Conservation (phyloP, 1,140 invertebrate genomes). For the Habropoda laboriosa region DNA sequence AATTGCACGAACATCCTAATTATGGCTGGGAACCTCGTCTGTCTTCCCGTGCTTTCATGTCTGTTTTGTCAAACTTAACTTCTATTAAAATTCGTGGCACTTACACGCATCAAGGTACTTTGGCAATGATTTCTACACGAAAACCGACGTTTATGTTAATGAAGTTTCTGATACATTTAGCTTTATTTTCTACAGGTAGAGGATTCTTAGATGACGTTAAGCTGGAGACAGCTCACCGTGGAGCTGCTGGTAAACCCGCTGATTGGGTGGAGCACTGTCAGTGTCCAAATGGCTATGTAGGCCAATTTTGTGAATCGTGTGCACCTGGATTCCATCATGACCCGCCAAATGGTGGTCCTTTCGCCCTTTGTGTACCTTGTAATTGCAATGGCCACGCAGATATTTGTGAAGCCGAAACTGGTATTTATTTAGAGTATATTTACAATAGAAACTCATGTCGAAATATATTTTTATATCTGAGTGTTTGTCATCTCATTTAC, state of each 20-base stretch:
- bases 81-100: conserved; percentile 96
- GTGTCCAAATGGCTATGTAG: conserved; percentile 95
- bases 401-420: conserved; percentile 97
- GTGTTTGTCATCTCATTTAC: conserved; percentile 40
- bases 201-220: conserved; percentile 95
- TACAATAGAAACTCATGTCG: not conserved
- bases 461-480: not conserved
- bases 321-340: conserved; percentile 95
- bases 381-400: conserved; percentile 98
- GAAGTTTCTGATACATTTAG: not conserved
- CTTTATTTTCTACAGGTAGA: conserved; percentile 83
- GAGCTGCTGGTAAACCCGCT: conserved; percentile 90
- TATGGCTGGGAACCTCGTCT: conserved; percentile 96
- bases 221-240: conserved; percentile 91
- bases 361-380: conserved; percentile 96
- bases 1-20: conserved; percentile 93
- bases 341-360: conserved; percentile 94
- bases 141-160: conserved; percentile 7
- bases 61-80: conserved; percentile 95
- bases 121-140: not conserved
- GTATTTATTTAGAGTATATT: conserved; percentile 77
- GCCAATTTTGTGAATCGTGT: conserved; percentile 99
- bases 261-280: conserved; percentile 97
- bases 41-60: conserved; percentile 93
- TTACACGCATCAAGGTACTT: conserved; percentile 88